Percentiles rank a stretch among this genome's conserved stretches.
These are phyloP conservation scores for Nephrotoma flavescens DNA, from an alignment of 2,888 invertebrate genomes.

Conservation along the genomic window DNA sequence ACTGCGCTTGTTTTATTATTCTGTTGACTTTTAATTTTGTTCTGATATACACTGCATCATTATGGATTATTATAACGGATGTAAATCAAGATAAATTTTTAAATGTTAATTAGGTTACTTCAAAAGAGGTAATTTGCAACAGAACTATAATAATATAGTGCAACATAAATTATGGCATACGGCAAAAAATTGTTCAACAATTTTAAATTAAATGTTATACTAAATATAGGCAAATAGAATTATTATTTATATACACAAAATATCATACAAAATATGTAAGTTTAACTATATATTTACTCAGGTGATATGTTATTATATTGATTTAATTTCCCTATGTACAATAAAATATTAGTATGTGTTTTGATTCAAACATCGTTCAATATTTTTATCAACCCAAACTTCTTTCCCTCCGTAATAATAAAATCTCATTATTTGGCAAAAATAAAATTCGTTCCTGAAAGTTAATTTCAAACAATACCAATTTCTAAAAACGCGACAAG, in stretches of 20 bases:
- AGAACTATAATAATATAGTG: no score
- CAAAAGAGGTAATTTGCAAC: no score
- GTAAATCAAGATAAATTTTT: no score
- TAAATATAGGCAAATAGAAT: not conserved
- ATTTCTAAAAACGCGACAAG: not conserved
- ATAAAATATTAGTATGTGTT: not conserved
- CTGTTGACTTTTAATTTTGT: no score
- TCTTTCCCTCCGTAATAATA: not conserved
- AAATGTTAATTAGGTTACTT: no score
- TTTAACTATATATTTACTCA: not conserved
- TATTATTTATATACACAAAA: not conserved
- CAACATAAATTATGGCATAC: not conserved
- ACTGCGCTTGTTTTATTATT: no score
- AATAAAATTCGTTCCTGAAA: not conserved
- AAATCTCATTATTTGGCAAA: not conserved
- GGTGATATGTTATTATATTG: not conserved
- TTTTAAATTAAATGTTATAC: not conserved
- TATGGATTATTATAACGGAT: no score
- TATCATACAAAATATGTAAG: not conserved
- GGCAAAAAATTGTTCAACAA: not conserved
- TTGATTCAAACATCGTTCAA: not conserved
- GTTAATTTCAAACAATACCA: not conserved
- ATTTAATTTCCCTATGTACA: not conserved
- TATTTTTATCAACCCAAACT: not conserved
- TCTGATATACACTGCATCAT: accelerated